Conservation (phyloP, 2,888 invertebrate genomes). For the Dynastes grantii region DNA sequence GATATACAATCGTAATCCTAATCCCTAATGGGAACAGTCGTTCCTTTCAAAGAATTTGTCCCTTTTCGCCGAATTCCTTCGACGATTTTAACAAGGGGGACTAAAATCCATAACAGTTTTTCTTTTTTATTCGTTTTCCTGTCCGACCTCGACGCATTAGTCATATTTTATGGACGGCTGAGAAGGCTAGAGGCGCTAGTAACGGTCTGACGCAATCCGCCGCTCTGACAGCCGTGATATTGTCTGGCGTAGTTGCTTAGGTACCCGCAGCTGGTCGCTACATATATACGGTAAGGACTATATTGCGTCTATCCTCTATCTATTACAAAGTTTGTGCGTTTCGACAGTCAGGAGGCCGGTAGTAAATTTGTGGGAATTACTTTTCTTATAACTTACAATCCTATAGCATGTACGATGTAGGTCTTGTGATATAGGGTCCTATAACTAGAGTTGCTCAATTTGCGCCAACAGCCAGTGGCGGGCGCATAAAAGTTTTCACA, state of each 20-base stretch:
- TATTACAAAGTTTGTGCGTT: slow-evolving; percentile 37
- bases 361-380: slow-evolving; percentile 37
- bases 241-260: slow-evolving; percentile 11
- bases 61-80: background rate
- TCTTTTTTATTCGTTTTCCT: slow-evolving; percentile 31
- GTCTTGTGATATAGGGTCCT: too few relatives aligned
- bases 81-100: slow-evolving; percentile 34
- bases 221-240: slow-evolving; percentile 39
- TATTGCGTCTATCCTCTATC: slow-evolving; percentile 15
- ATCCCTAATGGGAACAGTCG: slow-evolving; percentile 19
- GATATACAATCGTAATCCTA: slow-evolving; percentile 22
- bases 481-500: too few relatives aligned
- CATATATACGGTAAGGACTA: background rate
- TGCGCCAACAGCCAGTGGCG: too few relatives aligned
- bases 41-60: background rate
- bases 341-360: slow-evolving; percentile 1
- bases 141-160: slow-evolving; percentile 41
- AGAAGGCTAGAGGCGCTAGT: background rate
- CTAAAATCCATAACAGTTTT: slow-evolving; percentile 44
- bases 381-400: background rate
- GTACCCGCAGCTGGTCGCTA: background rate
- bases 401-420: background rate
- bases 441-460: too few relatives aligned
- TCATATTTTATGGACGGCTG: slow-evolving; percentile 39
- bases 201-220: slow-evolving; percentile 12